Percentiles rank a stretch among this genome's conserved stretches.
phyloP scores from a whole-genome alignment of 2,888 invertebrate species.

The Amphipyra berbera region DNA sequence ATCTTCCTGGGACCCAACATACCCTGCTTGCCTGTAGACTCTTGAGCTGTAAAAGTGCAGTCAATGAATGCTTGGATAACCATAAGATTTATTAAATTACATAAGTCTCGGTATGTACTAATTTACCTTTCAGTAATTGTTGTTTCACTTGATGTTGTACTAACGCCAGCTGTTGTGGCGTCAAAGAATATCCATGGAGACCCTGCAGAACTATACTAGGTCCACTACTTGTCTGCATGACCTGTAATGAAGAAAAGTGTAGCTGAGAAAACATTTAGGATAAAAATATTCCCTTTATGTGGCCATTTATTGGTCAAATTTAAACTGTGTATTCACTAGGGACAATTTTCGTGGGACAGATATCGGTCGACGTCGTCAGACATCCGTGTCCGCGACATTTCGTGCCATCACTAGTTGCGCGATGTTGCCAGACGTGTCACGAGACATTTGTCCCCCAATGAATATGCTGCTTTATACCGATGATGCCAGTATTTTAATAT shows the following conservation, averaged over 20 bases:
- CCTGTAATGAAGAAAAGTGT: constrained; percentile 73
- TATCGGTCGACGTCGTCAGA: too few species aligned
- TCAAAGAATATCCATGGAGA: constrained; percentile 94
- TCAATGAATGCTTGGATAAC: constrained; percentile 56
- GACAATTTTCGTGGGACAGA: too few species aligned
- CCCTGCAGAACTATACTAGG: constrained; percentile 96
- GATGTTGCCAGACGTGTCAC: too few species aligned
- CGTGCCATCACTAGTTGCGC: too few species aligned
- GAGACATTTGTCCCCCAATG: too few species aligned
- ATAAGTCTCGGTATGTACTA: constrained; percentile 36
- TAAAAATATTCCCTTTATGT: not conserved
- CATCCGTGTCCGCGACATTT: too few species aligned
- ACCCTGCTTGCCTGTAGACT: constrained; percentile 95
- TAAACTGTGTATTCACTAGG: not conserved
- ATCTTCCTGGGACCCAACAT: constrained; percentile 96
- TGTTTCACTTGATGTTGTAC: constrained; percentile 97
- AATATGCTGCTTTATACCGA: too few species aligned
- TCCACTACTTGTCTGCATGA: constrained; percentile 95
- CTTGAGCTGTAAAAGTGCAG: constrained; percentile 92
- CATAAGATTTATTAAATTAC: constrained; percentile 13
- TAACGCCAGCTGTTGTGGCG: constrained; percentile 94
- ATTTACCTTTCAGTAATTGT: constrained; percentile 94
- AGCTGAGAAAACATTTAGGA: too few species aligned
- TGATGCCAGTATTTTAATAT: too few species aligned
- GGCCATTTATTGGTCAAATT: not conserved